Base-by-base conservation (phyloP, 2,888 invertebrate species). In the Azorinus chamasolen region DNA sequence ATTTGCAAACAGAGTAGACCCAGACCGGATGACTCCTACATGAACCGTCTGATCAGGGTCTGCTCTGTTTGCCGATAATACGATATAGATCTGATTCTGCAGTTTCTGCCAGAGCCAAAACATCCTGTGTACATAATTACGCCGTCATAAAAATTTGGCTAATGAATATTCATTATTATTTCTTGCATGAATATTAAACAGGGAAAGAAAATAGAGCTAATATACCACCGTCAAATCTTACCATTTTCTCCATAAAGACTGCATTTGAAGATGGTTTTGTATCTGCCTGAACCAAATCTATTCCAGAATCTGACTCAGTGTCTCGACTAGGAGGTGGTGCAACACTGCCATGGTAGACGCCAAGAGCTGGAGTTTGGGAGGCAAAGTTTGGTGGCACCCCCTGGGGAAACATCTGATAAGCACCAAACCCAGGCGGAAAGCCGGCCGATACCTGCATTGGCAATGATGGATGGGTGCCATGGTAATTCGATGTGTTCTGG, bases 181-280 rank as follows among this genome's bases (percentile, higher is more conserved):
- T n/a, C n/a, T n/a, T n/a, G n/a, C n/a, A n/a, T n/a, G n/a, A n/a
- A n/a, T n/a, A n/a, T n/a, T n/a, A n/a, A n/a, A n/a, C n/a, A n/a
- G n/a, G n/a, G n/a, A n/a, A n/a, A n/a, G n/a, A n/a, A n/a, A n/a
- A n/a, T n/a, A n/a, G n/a, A n/a, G n/a, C n/a, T n/a, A n/a, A n/a
- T n/a, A n/a, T n/a, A n/a, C n/a, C n/a, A n/a, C n/a, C n/a, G n/a
- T n/a, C n/a, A 27, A 8, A 45, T 46, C 72, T 70, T 55, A 77
- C 80, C 80, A 80, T 66, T 77, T 68, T 76, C 2, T 80, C 80
- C 41, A 77, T 53, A 48, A 80, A 80, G 6, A 39, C 63, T 45
- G 58, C 25, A 58, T 73, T 74, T 16, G 73, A 63, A 41, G 78
- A 62, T 14, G 41, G 65, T 39, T 46, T 46, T 22, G 41, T 12